Evolutionary conservation across 2,797 vertebrate species (phyloP).

Genomic region (Florisuga fusca): DNA sequence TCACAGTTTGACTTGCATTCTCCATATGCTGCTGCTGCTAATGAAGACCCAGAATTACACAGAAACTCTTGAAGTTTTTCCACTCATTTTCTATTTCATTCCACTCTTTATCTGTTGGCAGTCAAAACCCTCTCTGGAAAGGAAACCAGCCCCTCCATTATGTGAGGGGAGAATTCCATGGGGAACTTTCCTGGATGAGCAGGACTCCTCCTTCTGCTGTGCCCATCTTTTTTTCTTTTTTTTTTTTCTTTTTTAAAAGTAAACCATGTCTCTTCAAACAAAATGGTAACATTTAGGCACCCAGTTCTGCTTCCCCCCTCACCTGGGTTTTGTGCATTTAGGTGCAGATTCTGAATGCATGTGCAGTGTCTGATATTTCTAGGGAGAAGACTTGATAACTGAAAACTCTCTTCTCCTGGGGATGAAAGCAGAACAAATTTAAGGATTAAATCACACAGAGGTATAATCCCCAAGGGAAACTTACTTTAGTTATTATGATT

Average conservation of each 20-base stretch:
- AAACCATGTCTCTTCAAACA: background rate
- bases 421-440: slow-evolving; percentile 83
- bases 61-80: background rate
- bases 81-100: background rate
- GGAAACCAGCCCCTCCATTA: background rate
- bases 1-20: background rate
- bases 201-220: background rate
- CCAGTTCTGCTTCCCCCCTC: slow-evolving; percentile 48
- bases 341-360: slow-evolving; percentile 71
- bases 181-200: background rate
- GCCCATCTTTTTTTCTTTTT: background rate
- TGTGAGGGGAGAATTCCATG: background rate
- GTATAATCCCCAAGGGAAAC: slow-evolving; percentile 78
- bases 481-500: slow-evolving; percentile 78
- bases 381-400: slow-evolving; percentile 75
- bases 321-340: slow-evolving; percentile 64
- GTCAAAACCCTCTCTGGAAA: background rate
- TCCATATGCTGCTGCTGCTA: background rate
- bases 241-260: background rate
- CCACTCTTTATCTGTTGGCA: background rate
- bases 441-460: slow-evolving; percentile 82
- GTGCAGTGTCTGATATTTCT: slow-evolving; percentile 60
- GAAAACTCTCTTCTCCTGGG: slow-evolving; percentile 78
- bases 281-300: background rate
- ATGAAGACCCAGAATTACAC: background rate